These are phyloP conservation scores for Knipowitschia caucasica DNA, from an alignment of 2,797 vertebrate genomes.

Conservation along the genomic window DNA sequence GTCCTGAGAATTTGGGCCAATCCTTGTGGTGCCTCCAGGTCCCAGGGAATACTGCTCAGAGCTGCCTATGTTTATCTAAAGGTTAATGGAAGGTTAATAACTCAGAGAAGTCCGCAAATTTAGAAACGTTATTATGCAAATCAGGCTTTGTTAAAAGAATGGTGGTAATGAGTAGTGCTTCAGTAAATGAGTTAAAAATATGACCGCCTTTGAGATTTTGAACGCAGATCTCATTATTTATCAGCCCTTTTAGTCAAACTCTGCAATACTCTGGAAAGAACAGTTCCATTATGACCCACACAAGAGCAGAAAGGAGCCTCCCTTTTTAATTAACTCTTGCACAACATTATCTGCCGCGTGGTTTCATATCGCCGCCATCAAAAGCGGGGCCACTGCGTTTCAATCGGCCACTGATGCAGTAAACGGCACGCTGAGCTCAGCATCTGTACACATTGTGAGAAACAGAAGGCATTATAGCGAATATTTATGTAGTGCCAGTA, in stretches of 20 bases:
- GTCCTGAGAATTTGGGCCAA: conserved; percentile 65
- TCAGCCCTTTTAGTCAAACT: conserved; percentile 30
- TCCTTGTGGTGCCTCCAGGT: conserved; percentile 45
- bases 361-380: conserved; percentile 26
- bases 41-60: conserved; percentile 51
- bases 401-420: conserved; percentile 33
- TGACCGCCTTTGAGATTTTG: conserved; percentile 42
- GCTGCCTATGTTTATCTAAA: conserved; percentile 68
- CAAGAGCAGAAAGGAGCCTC: conserved; percentile 10
- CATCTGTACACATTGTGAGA: conserved; percentile 16
- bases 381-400: conserved; percentile 27
- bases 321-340: conserved; percentile 26
- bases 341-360: conserved; percentile 9
- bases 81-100: conserved; percentile 81
- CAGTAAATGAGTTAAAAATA: conserved; percentile 29
- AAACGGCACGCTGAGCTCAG: conserved; percentile 47
- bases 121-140: conserved; percentile 70
- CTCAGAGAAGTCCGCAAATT: conserved; percentile 61
- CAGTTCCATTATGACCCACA: conserved; percentile 44
- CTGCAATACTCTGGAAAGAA: conserved; percentile 28
- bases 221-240: conserved; percentile 35
- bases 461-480: conserved; percentile 3
- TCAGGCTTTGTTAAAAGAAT: conserved; percentile 46
- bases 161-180: conserved; percentile 51
- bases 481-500: conserved; percentile 13